Evolutionary conservation across 2,113 vertebrate genomes (phyloP).

Genomic region (Burhinus bistriatus): DNA sequence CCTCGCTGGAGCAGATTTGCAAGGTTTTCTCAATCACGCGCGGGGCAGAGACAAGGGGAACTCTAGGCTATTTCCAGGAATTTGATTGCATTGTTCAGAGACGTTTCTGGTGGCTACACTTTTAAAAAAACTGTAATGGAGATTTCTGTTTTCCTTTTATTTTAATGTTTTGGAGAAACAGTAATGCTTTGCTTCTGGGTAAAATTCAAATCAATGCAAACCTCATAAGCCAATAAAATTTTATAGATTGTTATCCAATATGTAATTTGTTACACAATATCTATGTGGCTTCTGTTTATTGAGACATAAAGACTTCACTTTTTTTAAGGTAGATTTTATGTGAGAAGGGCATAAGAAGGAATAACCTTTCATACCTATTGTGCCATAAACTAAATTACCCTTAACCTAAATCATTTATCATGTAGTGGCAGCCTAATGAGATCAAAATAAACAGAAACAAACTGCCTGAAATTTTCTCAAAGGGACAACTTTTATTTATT

Average conservation of each 20-base stretch:
- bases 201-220: slow-evolving; percentile 47
- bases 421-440: slow-evolving; percentile 44
- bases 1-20: not conserved
- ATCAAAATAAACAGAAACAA: slow-evolving; percentile 27
- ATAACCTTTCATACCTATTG: slow-evolving; percentile 47
- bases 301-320: slow-evolving; percentile 47
- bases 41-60: not conserved
- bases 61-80: not conserved
- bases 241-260: slow-evolving; percentile 58
- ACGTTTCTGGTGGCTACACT: not conserved
- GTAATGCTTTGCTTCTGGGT: slow-evolving; percentile 13
- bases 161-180: not conserved
- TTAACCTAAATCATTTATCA: slow-evolving; percentile 62
- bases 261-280: slow-evolving; percentile 54
- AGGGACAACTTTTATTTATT: not conserved
- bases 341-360: slow-evolving; percentile 28
- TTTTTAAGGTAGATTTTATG: slow-evolving; percentile 39
- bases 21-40: not conserved
- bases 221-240: slow-evolving; percentile 11
- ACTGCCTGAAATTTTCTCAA: not conserved
- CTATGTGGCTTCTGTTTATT: slow-evolving; percentile 39
- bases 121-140: not conserved
- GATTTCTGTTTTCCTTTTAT: not conserved
- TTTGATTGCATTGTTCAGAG: not conserved
- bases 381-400: slow-evolving; percentile 65